Evolutionary conservation across 2,113 vertebrate species (phyloP), one percentile per base, ranked within the genome.

Genomic region (Meleagris gallopavo): DNA sequence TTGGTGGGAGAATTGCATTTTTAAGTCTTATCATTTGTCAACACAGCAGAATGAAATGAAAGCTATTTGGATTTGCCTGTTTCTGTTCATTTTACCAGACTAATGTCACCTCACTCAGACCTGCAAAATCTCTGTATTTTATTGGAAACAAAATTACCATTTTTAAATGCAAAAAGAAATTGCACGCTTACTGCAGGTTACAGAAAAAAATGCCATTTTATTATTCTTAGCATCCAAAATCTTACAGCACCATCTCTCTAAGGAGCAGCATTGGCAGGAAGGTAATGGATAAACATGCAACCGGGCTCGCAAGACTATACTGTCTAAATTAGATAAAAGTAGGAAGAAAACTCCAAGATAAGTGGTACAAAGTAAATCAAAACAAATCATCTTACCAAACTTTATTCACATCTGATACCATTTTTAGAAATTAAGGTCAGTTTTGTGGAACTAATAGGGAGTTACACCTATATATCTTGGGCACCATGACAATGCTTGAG

Each of bases 361-460:
- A 98, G 97, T 97, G 97, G 97, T 96, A 91, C 97, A 97, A 98
- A 98, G 98, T 98, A 98, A 98, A 98, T 98, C 98, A 98, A 97
- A 98, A 98, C 98, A 98, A 98, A 98, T 98, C 97, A 97, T 97
- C 97, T 98, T 96, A 96, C 97, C 98, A 97, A 98, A 98, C 97
- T 98, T 98, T 98, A 97, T 98, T 98, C 97, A 95, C 98, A 98
- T 98, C 98, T 98, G 98, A 98, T 98, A 98, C 97, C 97, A 96
- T 97, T 98, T 98, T 98, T 98, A 98, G 98, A 98, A 98, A 98
- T 98, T 98, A 98, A 98, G 98, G 98, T 98, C 98, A 98, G 98
- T 97, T 98, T 98, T 98, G 98, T 97, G 97, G 98, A 98, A 98
- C 98, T 98, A 98, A 98, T 98, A 97, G 98, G 96, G 97, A 98